Conservation (phyloP, 2,888 invertebrate species). For the Lumbricus terrestris region DNA sequence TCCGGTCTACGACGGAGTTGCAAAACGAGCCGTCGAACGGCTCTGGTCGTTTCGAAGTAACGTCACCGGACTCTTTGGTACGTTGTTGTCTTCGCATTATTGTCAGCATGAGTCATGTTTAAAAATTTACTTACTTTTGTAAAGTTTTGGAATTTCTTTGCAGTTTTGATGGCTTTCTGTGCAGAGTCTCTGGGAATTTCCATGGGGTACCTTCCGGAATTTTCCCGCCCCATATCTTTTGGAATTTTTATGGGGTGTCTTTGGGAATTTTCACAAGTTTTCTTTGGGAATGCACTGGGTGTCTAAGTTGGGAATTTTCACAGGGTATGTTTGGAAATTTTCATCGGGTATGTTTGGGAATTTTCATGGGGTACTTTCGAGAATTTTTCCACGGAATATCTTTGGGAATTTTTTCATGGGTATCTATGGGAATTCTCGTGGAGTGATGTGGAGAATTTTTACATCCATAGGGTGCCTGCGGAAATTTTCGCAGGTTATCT, state of each 20-base stretch:
- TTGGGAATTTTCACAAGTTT: slow-evolving; percentile 32
- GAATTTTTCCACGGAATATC: too few relatives aligned
- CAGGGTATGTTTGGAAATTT: not conserved
- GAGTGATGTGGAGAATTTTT: too few relatives aligned
- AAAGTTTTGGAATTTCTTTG: not conserved
- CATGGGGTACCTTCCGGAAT: not conserved
- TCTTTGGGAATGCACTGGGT: too few relatives aligned
- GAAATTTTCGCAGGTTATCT: too few relatives aligned
- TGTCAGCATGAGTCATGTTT: not conserved
- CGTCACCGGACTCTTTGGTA: slow-evolving; percentile 66
- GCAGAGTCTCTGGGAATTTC: slow-evolving; percentile 28
- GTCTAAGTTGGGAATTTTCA: not conserved
- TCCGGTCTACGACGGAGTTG: slow-evolving; percentile 66
- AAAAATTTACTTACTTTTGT: not conserved
- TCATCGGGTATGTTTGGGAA: too few relatives aligned
- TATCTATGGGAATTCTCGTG: too few relatives aligned
- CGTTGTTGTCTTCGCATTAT: not conserved
- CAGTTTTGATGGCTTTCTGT: not conserved
- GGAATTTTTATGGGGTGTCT: too few relatives aligned
- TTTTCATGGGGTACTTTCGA: too few relatives aligned
- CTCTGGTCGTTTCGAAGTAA: slow-evolving; percentile 65
- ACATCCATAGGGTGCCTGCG: too few relatives aligned
- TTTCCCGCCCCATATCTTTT: not conserved
- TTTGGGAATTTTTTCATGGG: too few relatives aligned
- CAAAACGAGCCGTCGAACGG: slow-evolving; percentile 63